Evolutionary conservation across 2,113 vertebrate species (phyloP), one percentile per base, ranked within the genome.

Genomic region (Sinocyclocheilus grahami): DNA sequence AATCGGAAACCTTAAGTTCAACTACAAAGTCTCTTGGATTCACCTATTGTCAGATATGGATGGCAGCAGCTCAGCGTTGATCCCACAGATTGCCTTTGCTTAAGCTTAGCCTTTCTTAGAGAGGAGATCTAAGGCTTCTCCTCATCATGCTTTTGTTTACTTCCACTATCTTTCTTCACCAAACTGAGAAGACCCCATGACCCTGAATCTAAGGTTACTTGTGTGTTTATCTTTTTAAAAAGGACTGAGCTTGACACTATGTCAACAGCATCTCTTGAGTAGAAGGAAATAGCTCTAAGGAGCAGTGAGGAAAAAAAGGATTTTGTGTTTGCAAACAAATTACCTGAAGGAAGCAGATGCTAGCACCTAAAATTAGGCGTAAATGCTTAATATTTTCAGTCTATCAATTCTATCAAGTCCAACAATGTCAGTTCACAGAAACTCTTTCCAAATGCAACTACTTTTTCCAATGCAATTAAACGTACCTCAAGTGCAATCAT

Each of bases 121-220:
- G 89, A 90, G 71, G 88, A 92, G 91, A 92, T 94, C 92, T 93
- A 85, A 93, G 88, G 90, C 91, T 88, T 86, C 90, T 92, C 71
- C 89, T 90, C 92, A 87, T 86, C 86, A 87, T 91, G 88, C 88
- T 90, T 89, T 87, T 93, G 92, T 94, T 93, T 93, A 91, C 93
- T 92, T 93, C 90, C 91, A 90, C 89, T 91, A 92, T 92, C 92
- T 92, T 94, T 90, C 93, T 89, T 94, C 92, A 92, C 91, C 92
- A 91, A 91, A 82, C 87, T 51, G 20, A 83, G 88, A 74, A 90
- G 92, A 93, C 90, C 94, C 89, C 33, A 4, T 89, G 91, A 93
- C 93, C 94, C 86, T 10, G 20, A 87, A 89, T 93, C 89, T 94
- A 92, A 90, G 92, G 92, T 94, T 94, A 94, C 93, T 91, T 92